Conservation (phyloP, 2,797 vertebrate genomes). For the Sebastes kiyomatsui region DNA sequence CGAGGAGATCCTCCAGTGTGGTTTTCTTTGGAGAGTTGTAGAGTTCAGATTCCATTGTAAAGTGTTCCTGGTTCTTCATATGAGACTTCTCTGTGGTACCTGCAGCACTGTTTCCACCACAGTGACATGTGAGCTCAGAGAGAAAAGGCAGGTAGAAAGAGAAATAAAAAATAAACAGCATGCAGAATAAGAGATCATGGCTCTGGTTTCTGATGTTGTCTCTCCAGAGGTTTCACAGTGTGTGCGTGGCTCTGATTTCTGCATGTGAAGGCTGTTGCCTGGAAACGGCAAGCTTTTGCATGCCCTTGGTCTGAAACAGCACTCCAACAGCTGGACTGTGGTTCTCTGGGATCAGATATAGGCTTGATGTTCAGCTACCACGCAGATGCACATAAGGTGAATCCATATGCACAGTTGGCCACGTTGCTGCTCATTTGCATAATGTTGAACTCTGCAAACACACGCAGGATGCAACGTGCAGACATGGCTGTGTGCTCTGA, state of each 20-base stretch:
- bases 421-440: conserved; percentile 12
- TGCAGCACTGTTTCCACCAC: not conserved
- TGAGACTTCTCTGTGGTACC: not conserved
- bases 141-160: not conserved
- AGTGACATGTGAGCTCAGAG: not conserved
- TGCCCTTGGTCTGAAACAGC: not conserved
- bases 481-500: not conserved
- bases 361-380: not conserved
- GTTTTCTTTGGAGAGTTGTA: not conserved
- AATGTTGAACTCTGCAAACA: conserved; percentile 3
- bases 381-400: not conserved
- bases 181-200: not conserved
- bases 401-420: not conserved
- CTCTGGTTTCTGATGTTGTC: conserved; percentile 5
- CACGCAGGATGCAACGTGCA: not conserved
- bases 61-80: not conserved
- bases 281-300: conserved; percentile 12
- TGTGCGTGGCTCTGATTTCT: not conserved
- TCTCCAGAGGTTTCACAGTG: conserved; percentile 12
- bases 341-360: not conserved
- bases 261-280: conserved; percentile 34
- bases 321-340: not conserved
- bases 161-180: not conserved
- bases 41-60: not conserved
- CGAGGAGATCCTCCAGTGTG: not conserved